Percentiles rank a stretch among this genome's conserved stretches.
Evolutionary conservation across 1,140 invertebrate species (phyloP).

Genomic region (Aphaenogaster floridana): DNA sequence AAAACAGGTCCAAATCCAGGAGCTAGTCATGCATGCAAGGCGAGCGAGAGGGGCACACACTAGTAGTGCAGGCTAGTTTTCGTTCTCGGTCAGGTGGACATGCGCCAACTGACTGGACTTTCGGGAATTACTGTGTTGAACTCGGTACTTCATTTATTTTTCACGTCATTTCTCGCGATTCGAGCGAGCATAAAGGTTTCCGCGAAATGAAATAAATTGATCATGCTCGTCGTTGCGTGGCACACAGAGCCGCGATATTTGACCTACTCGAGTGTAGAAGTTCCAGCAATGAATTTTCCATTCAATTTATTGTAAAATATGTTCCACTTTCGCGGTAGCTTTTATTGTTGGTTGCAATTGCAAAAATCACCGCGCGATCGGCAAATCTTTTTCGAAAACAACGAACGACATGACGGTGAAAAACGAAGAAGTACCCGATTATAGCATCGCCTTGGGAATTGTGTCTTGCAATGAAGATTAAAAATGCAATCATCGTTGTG

Average conservation of each 20-base stretch:
- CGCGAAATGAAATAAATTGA: background rate
- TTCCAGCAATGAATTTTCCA: conserved; percentile 26
- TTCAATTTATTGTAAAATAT: background rate
- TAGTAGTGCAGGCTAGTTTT: conserved; percentile 85
- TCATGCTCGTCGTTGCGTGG: conserved; percentile 11
- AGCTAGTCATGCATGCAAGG: conserved; percentile 84
- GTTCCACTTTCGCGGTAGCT: background rate
- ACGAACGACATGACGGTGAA: conserved; percentile 56
- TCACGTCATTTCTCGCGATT: conserved; percentile 62
- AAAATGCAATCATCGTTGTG: conserved; percentile 78
- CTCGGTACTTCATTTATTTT: conserved; percentile 82
- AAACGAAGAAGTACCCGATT: conserved; percentile 63
- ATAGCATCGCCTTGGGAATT: conserved; percentile 52
- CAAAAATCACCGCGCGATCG: background rate
- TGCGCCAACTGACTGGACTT: conserved; percentile 84
- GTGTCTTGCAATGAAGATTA: conserved; percentile 65
- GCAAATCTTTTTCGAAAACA: background rate
- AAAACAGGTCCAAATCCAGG: conserved; percentile 78
- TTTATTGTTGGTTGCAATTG: background rate
- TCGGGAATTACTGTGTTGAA: conserved; percentile 75
- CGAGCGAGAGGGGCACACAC: conserved; percentile 81
- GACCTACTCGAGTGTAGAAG: background rate
- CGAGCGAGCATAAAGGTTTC: conserved; percentile 2
- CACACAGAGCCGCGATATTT: background rate
- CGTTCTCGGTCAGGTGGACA: conserved; percentile 84